Conservation (phyloP, 2,888 invertebrate genomes). For the Apotomis turbidana region DNA sequence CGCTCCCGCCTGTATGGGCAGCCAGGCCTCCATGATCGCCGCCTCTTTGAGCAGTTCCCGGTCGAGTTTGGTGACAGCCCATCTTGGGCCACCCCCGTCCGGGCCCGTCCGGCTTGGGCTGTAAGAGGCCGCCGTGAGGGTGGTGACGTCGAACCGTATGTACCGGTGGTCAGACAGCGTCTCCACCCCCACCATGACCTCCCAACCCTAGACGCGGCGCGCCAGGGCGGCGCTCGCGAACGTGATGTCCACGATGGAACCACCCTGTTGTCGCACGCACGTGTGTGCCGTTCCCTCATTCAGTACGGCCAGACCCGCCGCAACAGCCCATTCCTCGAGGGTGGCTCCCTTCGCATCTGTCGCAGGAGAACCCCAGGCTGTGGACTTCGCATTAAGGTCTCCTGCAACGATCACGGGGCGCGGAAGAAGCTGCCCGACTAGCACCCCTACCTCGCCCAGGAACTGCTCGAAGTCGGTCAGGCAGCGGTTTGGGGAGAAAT, state of each 20-base stretch:
- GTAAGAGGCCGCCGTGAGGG: background rate
- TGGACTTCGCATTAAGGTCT: too few species aligned
- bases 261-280: too few species aligned
- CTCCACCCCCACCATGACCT: conserved; percentile 6
- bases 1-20: background rate
- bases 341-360: too few species aligned
- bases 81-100: conserved; percentile 2
- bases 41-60: background rate
- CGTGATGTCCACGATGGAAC: background rate
- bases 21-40: background rate
- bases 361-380: too few species aligned
- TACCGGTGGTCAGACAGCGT: too few species aligned
- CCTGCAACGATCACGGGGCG: too few species aligned
- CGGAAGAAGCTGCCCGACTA: too few species aligned
- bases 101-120: background rate
- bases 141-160: background rate
- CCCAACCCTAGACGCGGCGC: background rate
- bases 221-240: conserved; percentile 1
- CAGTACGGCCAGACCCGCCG: background rate
- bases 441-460: too few species aligned
- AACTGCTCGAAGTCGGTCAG: too few species aligned
- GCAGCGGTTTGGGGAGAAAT: too few species aligned
- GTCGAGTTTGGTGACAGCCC: background rate
- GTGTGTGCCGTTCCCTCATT: background rate
- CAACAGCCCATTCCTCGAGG: background rate